Conservation (phyloP, 2,113 vertebrate genomes). For the Ophthalmolycus amberensis region DNA sequence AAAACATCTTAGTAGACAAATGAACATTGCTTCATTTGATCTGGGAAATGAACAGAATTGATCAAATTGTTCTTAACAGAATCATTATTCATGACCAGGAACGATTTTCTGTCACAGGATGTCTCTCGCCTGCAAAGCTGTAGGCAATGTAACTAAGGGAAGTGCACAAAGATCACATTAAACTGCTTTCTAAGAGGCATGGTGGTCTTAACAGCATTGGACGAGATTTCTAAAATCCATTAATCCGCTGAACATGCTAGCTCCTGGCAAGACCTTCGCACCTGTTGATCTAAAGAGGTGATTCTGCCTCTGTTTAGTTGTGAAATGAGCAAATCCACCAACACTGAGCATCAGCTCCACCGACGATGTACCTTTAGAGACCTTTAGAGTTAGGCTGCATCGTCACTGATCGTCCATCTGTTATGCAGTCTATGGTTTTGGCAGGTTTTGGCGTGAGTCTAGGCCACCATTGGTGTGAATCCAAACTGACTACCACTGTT, state of each 20-base stretch:
- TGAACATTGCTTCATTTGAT: constrained; percentile 45
- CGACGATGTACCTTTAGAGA: too few relatives aligned
- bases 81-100: constrained; percentile 71
- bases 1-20: constrained; percentile 15
- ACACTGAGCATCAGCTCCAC: too few relatives aligned
- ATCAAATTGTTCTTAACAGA: constrained; percentile 51
- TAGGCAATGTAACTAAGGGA: constrained; percentile 49
- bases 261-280: constrained; percentile 24
- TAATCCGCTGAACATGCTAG: constrained; percentile 21
- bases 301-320: constrained; percentile 2
- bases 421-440: too few relatives aligned
- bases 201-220: constrained; percentile 8
- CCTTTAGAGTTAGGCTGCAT: too few relatives aligned
- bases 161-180: constrained; percentile 41
- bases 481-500: background rate
- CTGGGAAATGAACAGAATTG: constrained; percentile 54
- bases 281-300: constrained; percentile 24
- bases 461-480: background rate
- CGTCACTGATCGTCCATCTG: too few relatives aligned
- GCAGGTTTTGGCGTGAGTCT: background rate
- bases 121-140: constrained; percentile 43
- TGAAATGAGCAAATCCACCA: background rate
- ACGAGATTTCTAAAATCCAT: constrained; percentile 23
- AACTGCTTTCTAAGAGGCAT: constrained; percentile 20
- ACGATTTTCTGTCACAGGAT: constrained; percentile 71